phyloP scores from a whole-genome alignment of 2,113 vertebrate genomes.

The Semnornis frantzii region DNA sequence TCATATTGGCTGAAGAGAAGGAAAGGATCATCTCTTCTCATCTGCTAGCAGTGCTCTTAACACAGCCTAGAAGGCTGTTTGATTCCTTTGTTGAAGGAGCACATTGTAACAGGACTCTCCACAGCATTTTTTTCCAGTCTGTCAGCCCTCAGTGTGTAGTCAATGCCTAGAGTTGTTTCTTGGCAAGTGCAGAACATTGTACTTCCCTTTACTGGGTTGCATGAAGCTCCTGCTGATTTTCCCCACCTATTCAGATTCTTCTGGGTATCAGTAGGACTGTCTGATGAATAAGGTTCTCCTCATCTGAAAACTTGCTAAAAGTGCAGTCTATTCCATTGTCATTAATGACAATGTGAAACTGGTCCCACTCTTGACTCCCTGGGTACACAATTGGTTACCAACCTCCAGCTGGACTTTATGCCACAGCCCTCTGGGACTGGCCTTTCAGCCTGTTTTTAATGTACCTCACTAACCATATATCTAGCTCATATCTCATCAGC shows the following conservation, averaged over 20 bases:
- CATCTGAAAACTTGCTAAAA: background rate
- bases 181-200: too few species aligned
- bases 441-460: background rate
- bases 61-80: background rate
- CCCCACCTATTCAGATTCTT: background rate
- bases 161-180: background rate
- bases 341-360: background rate
- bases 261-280: background rate
- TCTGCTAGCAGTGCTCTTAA: background rate
- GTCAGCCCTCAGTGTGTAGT: background rate
- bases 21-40: background rate
- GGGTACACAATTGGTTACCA: background rate
- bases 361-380: background rate
- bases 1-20: background rate
- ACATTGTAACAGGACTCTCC: background rate
- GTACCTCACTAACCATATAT: background rate
- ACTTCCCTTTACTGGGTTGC: background rate
- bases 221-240: background rate
- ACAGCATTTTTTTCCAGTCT: background rate
- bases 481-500: background rate
- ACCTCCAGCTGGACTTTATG: background rate
- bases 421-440: background rate
- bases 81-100: background rate
- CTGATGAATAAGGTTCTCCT: background rate
- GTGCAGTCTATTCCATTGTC: background rate